A percentile compares a stretch with the other conserved stretches of the same genome.
Conservation (phyloP, 1,140 invertebrate species). For the Aphelinus certus region DNA sequence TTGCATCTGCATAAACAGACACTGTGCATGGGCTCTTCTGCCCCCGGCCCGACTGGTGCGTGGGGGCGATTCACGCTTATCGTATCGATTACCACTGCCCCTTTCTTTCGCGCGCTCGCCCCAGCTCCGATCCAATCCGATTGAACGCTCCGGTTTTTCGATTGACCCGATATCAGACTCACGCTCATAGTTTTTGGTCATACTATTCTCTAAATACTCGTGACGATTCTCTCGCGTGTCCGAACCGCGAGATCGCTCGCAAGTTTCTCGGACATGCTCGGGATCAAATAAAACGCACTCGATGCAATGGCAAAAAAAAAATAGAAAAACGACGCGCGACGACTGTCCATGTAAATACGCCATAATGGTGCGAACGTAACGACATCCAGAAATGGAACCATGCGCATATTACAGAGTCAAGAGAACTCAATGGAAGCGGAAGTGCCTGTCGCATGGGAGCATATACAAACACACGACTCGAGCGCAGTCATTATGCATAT, state of each 20-base stretch:
- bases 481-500: slow-evolving; percentile 55
- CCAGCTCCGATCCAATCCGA: background rate
- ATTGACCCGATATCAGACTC: background rate
- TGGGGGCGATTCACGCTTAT: slow-evolving; percentile 24
- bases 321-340: too few relatives aligned
- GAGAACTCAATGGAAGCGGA: slow-evolving; percentile 61
- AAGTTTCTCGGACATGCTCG: too few relatives aligned
- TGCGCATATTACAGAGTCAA: background rate
- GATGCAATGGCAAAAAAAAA: too few relatives aligned
- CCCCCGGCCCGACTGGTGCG: background rate
- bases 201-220: too few relatives aligned
- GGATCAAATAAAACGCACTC: too few relatives aligned
- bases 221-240: too few relatives aligned
- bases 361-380: background rate
- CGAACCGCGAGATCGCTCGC: too few relatives aligned
- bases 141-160: background rate
- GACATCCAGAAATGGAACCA: background rate
- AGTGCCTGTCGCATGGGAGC: slow-evolving; percentile 62
- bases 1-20: background rate
- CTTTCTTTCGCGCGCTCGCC: slow-evolving; percentile 5
- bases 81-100: slow-evolving; percentile 37
- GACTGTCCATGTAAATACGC: background rate
- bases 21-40: background rate
- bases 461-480: slow-evolving; percentile 57
- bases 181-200: too few relatives aligned